Conservation (phyloP, 2,113 vertebrate genomes). For the Carollia perspicillata region DNA sequence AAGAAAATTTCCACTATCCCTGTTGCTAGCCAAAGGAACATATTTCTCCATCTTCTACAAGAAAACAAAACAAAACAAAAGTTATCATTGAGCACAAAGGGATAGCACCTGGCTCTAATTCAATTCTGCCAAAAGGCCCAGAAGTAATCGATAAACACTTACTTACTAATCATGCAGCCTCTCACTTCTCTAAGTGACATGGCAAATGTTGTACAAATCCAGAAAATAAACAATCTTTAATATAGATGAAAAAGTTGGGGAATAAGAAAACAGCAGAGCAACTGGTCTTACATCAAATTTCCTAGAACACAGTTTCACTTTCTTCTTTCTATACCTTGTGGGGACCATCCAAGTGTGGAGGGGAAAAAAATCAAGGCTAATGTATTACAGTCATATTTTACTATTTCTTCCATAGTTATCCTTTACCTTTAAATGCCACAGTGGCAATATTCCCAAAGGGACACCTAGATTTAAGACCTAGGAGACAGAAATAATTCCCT, state of each 20-base stretch:
- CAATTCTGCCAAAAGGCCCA: conserved; percentile 50
- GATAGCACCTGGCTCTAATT: conserved; percentile 51
- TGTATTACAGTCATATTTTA: not conserved
- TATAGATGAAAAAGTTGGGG: not conserved
- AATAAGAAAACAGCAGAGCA: not conserved
- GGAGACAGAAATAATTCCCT: not conserved
- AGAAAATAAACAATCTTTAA: conserved; percentile 15
- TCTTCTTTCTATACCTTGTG: not conserved
- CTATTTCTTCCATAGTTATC: not conserved
- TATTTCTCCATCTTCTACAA: conserved; percentile 29
- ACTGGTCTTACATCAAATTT: not conserved
- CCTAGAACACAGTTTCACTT: not conserved
- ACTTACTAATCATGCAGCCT: conserved; percentile 42
- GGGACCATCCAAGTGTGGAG: not conserved
- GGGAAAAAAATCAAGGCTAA: not conserved
- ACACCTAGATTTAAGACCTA: not conserved
- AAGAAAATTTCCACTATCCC: conserved; percentile 24
- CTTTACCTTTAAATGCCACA: not conserved
- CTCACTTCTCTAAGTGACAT: not conserved
- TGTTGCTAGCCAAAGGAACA: conserved; percentile 29
- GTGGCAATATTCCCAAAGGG: not conserved
- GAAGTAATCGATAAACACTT: conserved; percentile 63
- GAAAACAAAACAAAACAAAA: not conserved
- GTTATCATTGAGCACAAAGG: not conserved
- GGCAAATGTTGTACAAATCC: not conserved